Evolutionary conservation across 2,888 invertebrate genomes (phyloP).

Genomic region (Opisthograptis luteolata): DNA sequence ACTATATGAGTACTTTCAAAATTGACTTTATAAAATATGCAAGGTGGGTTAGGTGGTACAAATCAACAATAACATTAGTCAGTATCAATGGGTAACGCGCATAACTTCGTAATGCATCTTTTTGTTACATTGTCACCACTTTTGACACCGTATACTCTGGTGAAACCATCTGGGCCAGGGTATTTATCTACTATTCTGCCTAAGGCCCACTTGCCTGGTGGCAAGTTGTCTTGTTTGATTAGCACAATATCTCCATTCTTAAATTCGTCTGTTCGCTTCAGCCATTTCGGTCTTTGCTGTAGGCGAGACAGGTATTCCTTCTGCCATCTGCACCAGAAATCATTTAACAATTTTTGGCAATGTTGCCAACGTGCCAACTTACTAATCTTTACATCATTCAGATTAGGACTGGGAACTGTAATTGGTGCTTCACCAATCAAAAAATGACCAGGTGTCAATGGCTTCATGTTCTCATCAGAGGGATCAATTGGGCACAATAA

Average conservation of each 20-base stretch:
- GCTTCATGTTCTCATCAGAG: conserved; percentile 9
- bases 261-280: conserved; percentile 25
- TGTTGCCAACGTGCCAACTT: conserved; percentile 35
- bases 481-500: conserved; percentile 2
- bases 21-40: no score
- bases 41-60: no score
- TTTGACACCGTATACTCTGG: conserved; percentile 36
- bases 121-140: conserved; percentile 26
- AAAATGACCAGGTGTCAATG: conserved; percentile 43
- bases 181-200: conserved; percentile 37
- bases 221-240: conserved; percentile 34
- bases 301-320: conserved; percentile 33
- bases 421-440: no score
- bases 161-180: conserved; percentile 32
- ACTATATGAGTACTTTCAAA: neutral
- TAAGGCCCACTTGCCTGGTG: conserved; percentile 36
- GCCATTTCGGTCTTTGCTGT: conserved; percentile 38
- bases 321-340: conserved; percentile 38
- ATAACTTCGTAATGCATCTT: conserved; percentile 33
- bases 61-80: neutral
- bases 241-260: conserved; percentile 38
- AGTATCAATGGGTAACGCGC: conserved; percentile 26
- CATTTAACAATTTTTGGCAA: conserved; percentile 33
- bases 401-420: conserved; percentile 26
- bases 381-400: conserved; percentile 15